Evolutionary conservation across 2,113 vertebrate genomes (phyloP), one percentile per base, ranked within the genome.

Genomic region (Anarrhichthys ocellatus): DNA sequence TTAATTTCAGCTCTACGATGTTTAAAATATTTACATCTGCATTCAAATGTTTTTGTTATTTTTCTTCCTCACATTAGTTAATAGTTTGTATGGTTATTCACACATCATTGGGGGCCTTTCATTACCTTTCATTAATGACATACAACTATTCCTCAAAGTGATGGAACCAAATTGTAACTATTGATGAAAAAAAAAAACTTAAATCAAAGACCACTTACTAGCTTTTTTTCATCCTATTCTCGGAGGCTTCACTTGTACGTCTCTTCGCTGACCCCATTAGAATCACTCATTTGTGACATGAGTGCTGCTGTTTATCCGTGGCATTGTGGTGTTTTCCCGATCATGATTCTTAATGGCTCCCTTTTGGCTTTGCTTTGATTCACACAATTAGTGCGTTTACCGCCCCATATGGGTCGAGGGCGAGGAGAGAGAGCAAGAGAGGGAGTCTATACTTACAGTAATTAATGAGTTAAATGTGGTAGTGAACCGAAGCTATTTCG

Each of bases 321-420:
- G 13, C 72, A 54, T 81, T 81, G 27, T 15, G 3, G 78, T 71
- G 74, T 76, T 81, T 82, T 24, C 24, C n/a, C 17, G 15, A 27
- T 46, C 72, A 2, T 58, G 70, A 74, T 83, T 83, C 85, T 80
- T 86, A 88, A 88, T 75, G 56, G 48, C 76, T 85, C 46, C 77
- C 76, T 44, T 69, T 82, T 70, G 54, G 82, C 73, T 74, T 56
- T 73, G 69, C 82, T 87, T 75, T 83, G 65, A 85, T 85, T 71
- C 72, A 65, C 62, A 44, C 50, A 80, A 78, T 70, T 79, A 87
- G 80, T 22, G 40, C 0, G 17, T 67, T 90, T 71, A 36, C 85
- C 11, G 32, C 29, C 63, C 48, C 56, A 27, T 1, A 56, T 1
- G 18, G 15, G 70, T 62, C 4, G 13, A 20, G 27, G 8, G 24